Conservation (phyloP, 2,888 invertebrate species). For the Acrobasis repandana region DNA sequence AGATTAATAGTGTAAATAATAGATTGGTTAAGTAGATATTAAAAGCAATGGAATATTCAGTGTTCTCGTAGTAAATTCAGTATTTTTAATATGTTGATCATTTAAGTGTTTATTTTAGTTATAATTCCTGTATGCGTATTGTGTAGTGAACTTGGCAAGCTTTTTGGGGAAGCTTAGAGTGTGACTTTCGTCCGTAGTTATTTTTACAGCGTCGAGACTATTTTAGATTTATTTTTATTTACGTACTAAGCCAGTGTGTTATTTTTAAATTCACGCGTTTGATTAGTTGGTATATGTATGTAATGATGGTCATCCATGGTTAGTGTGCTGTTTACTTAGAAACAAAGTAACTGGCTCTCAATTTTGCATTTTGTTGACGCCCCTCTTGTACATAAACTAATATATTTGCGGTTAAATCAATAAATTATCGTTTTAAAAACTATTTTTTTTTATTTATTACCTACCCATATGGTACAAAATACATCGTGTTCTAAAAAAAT, state of each 20-base stretch:
- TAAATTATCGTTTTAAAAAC: conserved; percentile 80
- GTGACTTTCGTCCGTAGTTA: conserved; percentile 41
- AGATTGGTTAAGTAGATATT: conserved; percentile 62
- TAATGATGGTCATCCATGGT: conserved; percentile 44
- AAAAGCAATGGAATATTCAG: conserved; percentile 64
- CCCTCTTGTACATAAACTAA: conserved; percentile 80
- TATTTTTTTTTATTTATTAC: conserved; percentile 15
- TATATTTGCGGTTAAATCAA: conserved; percentile 81
- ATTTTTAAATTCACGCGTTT: conserved; percentile 37
- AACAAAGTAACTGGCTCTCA: conserved; percentile 57
- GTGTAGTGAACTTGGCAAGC: conserved; percentile 63
- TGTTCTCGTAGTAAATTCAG: conserved; percentile 70
- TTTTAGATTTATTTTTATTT: conserved; percentile 40
- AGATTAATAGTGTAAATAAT: conserved; percentile 71
- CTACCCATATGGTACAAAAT: neutral
- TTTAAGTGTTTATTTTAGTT: conserved; percentile 64
- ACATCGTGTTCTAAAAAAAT: too few species aligned
- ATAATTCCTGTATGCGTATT: conserved; percentile 61
- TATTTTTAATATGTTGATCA: conserved; percentile 70
- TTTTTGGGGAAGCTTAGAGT: conserved; percentile 54
- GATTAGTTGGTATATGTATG: conserved; percentile 34
- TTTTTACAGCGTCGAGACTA: conserved; percentile 43
- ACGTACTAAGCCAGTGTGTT: conserved; percentile 42
- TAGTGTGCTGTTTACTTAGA: conserved; percentile 44
- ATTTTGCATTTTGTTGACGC: conserved; percentile 78